Evolutionary conservation across 2,888 invertebrate species (phyloP).

Genomic region (Tinea pellionella): DNA sequence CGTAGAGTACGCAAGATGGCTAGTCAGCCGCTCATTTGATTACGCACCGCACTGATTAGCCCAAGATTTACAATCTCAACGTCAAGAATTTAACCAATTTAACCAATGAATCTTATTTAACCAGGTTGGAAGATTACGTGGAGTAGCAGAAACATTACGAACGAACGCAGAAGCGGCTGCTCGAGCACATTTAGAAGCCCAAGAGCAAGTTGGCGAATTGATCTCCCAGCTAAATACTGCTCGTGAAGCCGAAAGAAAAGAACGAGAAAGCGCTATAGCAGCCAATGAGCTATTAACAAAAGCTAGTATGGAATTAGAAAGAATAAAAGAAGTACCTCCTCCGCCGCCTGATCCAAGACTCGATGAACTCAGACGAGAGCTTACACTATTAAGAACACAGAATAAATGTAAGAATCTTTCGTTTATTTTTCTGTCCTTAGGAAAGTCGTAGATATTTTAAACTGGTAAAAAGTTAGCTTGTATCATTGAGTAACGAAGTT

Average conservation of each 20-base stretch:
- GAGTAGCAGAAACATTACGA: constrained; percentile 70
- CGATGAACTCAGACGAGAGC: constrained; percentile 80
- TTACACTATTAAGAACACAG: constrained; percentile 77
- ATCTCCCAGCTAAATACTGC: constrained; percentile 58
- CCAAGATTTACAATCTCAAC: too few relatives aligned
- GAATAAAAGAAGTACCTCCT: constrained; percentile 71
- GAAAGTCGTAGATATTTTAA: too few relatives aligned
- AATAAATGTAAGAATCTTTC: constrained; percentile 73
- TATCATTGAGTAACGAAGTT: too few relatives aligned
- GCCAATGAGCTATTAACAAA: constrained; percentile 73
- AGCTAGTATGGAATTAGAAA: constrained; percentile 75
- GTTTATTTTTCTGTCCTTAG: too few relatives aligned
- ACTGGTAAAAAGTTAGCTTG: too few relatives aligned
- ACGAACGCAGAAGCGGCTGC: constrained; percentile 69
- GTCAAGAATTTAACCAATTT: too few relatives aligned
- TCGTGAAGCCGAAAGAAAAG: constrained; percentile 57
- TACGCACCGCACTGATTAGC: too few relatives aligned
- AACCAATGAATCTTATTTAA: too few relatives aligned
- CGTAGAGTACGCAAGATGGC: too few relatives aligned
- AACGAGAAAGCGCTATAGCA: constrained; percentile 61
- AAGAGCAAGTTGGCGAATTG: constrained; percentile 58
- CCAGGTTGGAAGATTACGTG: constrained; percentile 59
- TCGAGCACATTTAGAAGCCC: constrained; percentile 63
- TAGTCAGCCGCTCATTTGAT: too few relatives aligned
- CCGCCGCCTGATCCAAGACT: constrained; percentile 79